These are phyloP conservation scores for Epiblema foenella DNA, from an alignment of 2,888 invertebrate genomes.

Conservation along the genomic window DNA sequence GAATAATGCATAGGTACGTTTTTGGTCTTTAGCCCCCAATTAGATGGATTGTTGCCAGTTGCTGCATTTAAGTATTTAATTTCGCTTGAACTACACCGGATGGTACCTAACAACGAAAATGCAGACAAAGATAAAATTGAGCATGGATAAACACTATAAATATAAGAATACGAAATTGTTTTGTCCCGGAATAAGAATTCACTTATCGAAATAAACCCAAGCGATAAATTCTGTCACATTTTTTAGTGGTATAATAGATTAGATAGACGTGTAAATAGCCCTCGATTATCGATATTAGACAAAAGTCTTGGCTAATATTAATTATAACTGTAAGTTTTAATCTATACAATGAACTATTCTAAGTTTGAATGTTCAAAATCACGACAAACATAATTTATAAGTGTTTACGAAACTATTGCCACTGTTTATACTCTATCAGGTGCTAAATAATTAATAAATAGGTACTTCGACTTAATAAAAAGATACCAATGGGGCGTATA, in stretches of 20 bases:
- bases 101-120: not conserved
- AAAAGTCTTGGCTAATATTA: too few relatives aligned
- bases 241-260: too few relatives aligned
- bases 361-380: slow-evolving; percentile 1
- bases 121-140: not conserved
- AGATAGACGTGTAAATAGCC: too few relatives aligned
- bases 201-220: too few relatives aligned
- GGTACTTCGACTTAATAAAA: not conserved
- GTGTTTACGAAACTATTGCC: not conserved
- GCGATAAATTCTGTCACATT: too few relatives aligned
- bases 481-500: slow-evolving; percentile 29
- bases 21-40: not conserved
- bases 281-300: too few relatives aligned
- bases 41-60: slow-evolving; percentile 9
- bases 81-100: slow-evolving; percentile 2
- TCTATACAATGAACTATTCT: not conserved
- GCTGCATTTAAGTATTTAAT: slow-evolving; percentile 4
- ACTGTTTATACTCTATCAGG: not conserved
- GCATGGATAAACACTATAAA: not conserved
- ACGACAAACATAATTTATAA: slow-evolving; percentile 2
- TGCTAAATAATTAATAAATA: not conserved
- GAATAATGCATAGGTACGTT: not conserved
- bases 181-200: too few relatives aligned
- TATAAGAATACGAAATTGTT: too few relatives aligned
- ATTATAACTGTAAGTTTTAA: not conserved